These are phyloP conservation scores for Sipha flava DNA, from an alignment of 1,140 invertebrate species.

Conservation along the genomic window DNA sequence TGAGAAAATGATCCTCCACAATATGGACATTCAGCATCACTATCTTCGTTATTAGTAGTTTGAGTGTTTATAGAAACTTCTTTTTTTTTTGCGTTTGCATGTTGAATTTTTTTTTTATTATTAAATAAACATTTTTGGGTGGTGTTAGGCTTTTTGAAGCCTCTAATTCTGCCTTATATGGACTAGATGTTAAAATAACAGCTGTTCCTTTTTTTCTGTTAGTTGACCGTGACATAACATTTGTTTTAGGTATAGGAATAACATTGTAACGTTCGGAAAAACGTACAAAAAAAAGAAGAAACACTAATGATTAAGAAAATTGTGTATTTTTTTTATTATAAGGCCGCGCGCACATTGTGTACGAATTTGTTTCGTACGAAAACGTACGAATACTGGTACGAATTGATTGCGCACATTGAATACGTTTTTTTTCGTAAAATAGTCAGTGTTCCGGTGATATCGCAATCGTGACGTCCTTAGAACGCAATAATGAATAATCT, in stretches of 20 bases:
- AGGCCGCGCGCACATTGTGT: not conserved
- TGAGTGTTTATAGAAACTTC: not conserved
- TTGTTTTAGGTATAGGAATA: not conserved
- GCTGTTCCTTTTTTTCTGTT: not conserved
- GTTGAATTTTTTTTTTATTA: not conserved
- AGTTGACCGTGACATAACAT: not conserved
- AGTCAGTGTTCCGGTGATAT: constrained; percentile 5
- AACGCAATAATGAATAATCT: constrained; percentile 10
- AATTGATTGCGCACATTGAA: not conserved
- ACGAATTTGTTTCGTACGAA: not conserved
- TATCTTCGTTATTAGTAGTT: not conserved
- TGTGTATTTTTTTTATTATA: too few species aligned
- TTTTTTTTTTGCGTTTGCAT: not conserved
- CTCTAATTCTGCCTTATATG: not conserved
- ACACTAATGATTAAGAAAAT: too few species aligned
- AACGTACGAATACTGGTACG: not conserved
- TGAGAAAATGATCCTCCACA: too few species aligned
- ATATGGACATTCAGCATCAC: not conserved
- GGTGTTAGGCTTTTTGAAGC: not conserved
- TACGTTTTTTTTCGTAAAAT: not conserved
- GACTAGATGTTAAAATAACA: not conserved
- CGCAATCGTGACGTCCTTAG: not conserved
- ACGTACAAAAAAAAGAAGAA: too few species aligned
- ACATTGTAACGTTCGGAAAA: too few species aligned
- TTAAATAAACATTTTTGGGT: not conserved